Conservation (phyloP, 1,140 invertebrate species). For the Cyclargus thomasi region DNA sequence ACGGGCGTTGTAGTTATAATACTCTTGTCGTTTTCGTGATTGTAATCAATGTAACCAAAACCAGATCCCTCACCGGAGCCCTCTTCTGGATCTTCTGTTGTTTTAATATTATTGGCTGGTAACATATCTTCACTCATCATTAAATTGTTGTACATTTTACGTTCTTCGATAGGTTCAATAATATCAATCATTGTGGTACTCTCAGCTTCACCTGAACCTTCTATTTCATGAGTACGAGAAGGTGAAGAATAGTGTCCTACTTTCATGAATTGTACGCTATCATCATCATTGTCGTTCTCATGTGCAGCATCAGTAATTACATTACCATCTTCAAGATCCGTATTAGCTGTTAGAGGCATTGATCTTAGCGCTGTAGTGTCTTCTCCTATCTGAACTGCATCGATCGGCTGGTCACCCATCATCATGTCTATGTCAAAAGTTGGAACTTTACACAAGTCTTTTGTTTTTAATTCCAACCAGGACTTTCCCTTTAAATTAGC, state of each 20-base stretch:
- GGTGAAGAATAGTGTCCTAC: slow-evolving; percentile 43
- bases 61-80: slow-evolving; percentile 66
- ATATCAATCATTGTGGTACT: slow-evolving; percentile 49
- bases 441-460: slow-evolving; percentile 71
- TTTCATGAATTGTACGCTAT: slow-evolving; percentile 57
- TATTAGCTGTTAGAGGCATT: slow-evolving; percentile 52
- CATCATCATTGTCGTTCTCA: slow-evolving; percentile 68
- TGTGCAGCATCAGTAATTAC: slow-evolving; percentile 47
- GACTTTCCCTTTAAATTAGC: slow-evolving; percentile 66
- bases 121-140: slow-evolving; percentile 44
- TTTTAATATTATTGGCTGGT: slow-evolving; percentile 40
- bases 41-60: slow-evolving; percentile 36
- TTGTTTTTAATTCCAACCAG: slow-evolving; percentile 76
- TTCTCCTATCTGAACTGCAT: slow-evolving; percentile 55
- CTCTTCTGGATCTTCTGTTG: slow-evolving; percentile 53
- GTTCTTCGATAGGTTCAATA: slow-evolving; percentile 36
- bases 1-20: slow-evolving; percentile 43
- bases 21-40: slow-evolving; percentile 47
- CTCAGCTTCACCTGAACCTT: slow-evolving; percentile 59
- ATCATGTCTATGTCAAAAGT: slow-evolving; percentile 73
- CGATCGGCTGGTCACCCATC: slow-evolving; percentile 76
- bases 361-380: slow-evolving; percentile 59
- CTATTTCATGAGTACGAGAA: slow-evolving; percentile 42
- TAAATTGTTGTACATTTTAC: slow-evolving; percentile 38
- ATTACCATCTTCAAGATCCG: slow-evolving; percentile 62